Percentiles rank a stretch among this genome's conserved stretches.
Conservation (phyloP, 2,888 invertebrate genomes). For the Petrolisthes cinctipes region DNA sequence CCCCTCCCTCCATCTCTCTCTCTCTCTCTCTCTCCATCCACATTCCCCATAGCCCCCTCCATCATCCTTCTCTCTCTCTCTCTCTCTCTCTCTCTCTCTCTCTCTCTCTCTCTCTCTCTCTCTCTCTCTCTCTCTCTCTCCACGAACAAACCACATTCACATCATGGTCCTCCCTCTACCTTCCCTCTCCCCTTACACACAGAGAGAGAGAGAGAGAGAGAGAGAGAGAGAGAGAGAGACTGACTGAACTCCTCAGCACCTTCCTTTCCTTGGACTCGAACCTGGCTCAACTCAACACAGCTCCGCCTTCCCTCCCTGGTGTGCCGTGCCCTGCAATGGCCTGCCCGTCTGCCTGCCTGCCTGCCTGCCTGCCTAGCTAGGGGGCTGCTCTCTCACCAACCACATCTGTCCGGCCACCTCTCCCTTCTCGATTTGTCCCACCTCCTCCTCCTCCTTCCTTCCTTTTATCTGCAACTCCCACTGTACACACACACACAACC, state of each 20-base stretch:
- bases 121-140: not conserved
- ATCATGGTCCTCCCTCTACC: not conserved
- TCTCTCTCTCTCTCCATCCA: not conserved
- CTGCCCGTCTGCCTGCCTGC: not conserved
- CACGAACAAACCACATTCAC: not conserved
- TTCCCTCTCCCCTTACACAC: not conserved
- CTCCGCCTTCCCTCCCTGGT: too few relatives aligned
- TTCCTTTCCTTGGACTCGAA: too few relatives aligned
- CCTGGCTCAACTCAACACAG: too few relatives aligned
- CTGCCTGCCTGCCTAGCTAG: not conserved
- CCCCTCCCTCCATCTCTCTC: not conserved
- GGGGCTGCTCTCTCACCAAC: not conserved
- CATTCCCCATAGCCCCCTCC: not conserved
- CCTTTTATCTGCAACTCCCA: not conserved
- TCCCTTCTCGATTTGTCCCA: not conserved
- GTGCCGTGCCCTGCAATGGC: too few relatives aligned
- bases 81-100: not conserved
- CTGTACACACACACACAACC: not conserved
- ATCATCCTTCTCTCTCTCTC: not conserved
- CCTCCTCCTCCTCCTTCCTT: not conserved
- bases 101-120: not conserved
- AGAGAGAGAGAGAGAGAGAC: not conserved
- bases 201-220: constrained; percentile 15
- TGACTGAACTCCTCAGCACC: too few relatives aligned
- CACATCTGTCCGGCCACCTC: too few relatives aligned